Percentiles rank a stretch among this genome's conserved stretches.
Conservation (phyloP, 2,113 vertebrate species). For the Sceloporus tristichus region DNA sequence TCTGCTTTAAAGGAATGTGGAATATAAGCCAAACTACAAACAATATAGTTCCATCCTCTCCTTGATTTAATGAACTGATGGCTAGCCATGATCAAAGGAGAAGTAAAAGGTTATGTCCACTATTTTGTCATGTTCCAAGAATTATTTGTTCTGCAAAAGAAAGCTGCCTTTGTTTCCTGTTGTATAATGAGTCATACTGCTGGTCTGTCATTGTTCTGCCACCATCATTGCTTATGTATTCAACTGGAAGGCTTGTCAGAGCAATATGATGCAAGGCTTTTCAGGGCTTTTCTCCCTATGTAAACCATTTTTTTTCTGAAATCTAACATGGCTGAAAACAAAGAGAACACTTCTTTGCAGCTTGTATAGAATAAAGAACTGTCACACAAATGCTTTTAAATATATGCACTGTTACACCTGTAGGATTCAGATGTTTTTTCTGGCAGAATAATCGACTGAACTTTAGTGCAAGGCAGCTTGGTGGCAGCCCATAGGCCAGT, state of each 20-base stretch:
- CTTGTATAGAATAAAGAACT: background rate
- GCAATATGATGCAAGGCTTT: conserved; percentile 52
- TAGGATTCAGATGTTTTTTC: background rate
- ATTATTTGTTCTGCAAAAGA: conserved; percentile 49
- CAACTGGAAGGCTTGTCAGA: conserved; percentile 59
- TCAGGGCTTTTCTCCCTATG: conserved; percentile 52
- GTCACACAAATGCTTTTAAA: conserved; percentile 17
- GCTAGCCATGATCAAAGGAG: background rate
- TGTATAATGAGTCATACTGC: conserved; percentile 43
- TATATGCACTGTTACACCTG: background rate
- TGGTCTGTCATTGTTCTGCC: conserved; percentile 53
- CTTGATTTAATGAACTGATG: conserved; percentile 33
- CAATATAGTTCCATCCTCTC: background rate
- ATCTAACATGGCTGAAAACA: conserved; percentile 43
- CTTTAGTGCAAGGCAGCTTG: background rate
- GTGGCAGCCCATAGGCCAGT: background rate
- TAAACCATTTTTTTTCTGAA: conserved; percentile 47
- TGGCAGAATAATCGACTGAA: background rate
- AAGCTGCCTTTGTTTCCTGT: conserved; percentile 51
- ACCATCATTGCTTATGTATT: conserved; percentile 61
- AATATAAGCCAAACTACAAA: background rate
- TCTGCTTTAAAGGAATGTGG: background rate
- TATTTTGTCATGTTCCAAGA: conserved; percentile 26
- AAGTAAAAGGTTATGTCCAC: conserved; percentile 33
- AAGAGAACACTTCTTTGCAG: background rate